Base-by-base conservation (phyloP, 2,888 invertebrate genomes). In the Lagria hirta region DNA sequence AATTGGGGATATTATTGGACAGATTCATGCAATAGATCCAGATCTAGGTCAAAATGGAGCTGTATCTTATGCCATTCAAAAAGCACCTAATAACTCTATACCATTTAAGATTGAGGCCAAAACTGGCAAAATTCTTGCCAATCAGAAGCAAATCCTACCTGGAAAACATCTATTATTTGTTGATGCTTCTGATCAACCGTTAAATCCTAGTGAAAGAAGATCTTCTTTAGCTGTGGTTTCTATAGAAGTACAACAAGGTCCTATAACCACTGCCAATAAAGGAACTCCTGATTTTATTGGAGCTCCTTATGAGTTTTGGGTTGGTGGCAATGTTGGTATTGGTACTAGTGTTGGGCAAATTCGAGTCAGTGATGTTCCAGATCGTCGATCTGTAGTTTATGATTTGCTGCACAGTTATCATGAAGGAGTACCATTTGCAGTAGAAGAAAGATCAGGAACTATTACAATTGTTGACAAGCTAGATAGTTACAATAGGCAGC, bases 351-450 rank as follows among this genome's bases (percentile, higher is more conserved):
- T 91, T 23, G 91, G 91, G 0, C 91, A 91, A 72, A 84, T 92
- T 32, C 78, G 86, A 48, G 81, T 88, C 1, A 86, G 83, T 15
- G 81, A 88, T 37, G 81, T 81, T 2, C 79, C 83, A 57, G 82
- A 84, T 37, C 80, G 78, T 32, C 79, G 78, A 48, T 81, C 80
- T 30, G 55, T 82, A 1, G 78, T 86, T 51, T 91, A 88, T 62
- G 90, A 91, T 69, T 74, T 91, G 2, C 69, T 91, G 33, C 91
- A 91, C 68, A 84, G 87, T 52, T 91, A 91, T 64, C 83, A 82
- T 62, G 85, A 89, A 57, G 90, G 90, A 90, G 91, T 91, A n/a
- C 93, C 93, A 3, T 92, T 93, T 70, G 91, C 88, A 2, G 88
- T 93, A 13, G 92, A 92, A 73, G 90, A 92, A 66, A 77, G 83